Conservation (phyloP, 2,888 invertebrate species). For the Dexiosoma caninum region DNA sequence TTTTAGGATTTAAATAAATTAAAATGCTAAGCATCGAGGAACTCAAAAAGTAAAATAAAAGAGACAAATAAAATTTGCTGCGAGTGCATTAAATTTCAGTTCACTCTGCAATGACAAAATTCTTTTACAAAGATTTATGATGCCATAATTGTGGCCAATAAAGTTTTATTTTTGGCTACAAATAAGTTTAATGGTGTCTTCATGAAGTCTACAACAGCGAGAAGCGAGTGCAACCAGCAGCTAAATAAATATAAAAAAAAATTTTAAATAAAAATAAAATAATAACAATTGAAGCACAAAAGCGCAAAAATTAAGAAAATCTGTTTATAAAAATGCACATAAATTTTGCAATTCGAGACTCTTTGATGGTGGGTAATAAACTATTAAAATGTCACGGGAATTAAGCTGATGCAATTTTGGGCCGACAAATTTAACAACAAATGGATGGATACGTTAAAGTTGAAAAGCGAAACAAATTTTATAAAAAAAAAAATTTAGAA, state of each 20-base stretch:
- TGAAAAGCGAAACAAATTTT: too few relatives aligned
- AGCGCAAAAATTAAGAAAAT: background rate
- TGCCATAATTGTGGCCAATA: conserved; percentile 62
- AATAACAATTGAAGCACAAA: conserved; percentile 18
- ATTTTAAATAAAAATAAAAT: background rate
- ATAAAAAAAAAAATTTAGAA: too few relatives aligned
- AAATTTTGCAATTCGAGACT: conserved; percentile 59
- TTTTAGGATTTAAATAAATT: conserved; percentile 17
- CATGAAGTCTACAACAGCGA: conserved; percentile 27
- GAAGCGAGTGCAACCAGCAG: background rate
- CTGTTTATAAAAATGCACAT: conserved; percentile 54
- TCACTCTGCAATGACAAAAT: conserved; percentile 37
- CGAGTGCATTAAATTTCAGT: conserved; percentile 28
- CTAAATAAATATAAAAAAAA: background rate
- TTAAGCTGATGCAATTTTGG: conserved; percentile 46
- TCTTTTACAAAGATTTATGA: conserved; percentile 61
- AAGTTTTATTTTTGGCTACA: conserved; percentile 62
- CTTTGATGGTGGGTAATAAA: conserved; percentile 63
- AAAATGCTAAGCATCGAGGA: conserved; percentile 4
- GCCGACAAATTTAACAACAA: conserved; percentile 39
- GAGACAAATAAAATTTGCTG: background rate
- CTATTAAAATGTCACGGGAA: conserved; percentile 57
- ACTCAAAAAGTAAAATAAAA: background rate
- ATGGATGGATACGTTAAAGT: too few relatives aligned
- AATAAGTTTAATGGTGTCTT: conserved; percentile 50